These are phyloP conservation scores for Lobophora halterata DNA, from an alignment of 2,888 invertebrate genomes.

Conservation along the genomic window DNA sequence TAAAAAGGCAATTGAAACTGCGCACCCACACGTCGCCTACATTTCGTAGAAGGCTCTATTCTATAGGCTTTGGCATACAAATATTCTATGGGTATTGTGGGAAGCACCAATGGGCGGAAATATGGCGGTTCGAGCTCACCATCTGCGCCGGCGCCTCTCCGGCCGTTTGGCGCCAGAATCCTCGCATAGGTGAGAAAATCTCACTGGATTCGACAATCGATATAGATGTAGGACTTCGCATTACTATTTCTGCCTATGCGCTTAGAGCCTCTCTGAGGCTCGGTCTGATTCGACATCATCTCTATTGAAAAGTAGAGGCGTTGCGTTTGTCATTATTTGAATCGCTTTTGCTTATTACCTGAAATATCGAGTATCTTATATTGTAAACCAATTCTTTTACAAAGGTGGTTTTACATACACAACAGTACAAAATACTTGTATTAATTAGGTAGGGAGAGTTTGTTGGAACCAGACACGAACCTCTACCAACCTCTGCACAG, in stretches of 20 bases:
- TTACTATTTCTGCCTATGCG: constrained; percentile 31
- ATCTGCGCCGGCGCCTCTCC: constrained; percentile 67
- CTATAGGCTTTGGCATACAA: no score
- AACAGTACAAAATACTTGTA: no score
- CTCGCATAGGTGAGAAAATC: constrained; percentile 69
- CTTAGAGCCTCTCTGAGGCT: constrained; percentile 13
- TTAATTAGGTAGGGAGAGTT: no score
- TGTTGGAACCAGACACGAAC: no score
- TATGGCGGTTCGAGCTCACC: constrained; percentile 38
- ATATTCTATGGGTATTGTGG: constrained; percentile 60
- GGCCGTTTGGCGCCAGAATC: constrained; percentile 56
- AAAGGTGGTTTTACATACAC: no score
- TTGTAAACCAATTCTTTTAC: no score
- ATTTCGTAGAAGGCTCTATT: constrained; percentile 59
- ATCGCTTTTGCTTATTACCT: no score
- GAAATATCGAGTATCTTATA: no score
- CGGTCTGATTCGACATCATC: no score
- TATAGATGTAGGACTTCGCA: constrained; percentile 21
- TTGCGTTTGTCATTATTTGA: no score
- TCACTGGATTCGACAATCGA: constrained; percentile 46
- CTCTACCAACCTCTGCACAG: no score
- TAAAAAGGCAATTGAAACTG: constrained; percentile 61
- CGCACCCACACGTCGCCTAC: constrained; percentile 65
- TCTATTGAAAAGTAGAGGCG: no score
- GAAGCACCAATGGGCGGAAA: constrained; percentile 71